phyloP scores from a whole-genome alignment of 2,113 vertebrate genomes.

The Stomatorhinus ivindoensis region DNA sequence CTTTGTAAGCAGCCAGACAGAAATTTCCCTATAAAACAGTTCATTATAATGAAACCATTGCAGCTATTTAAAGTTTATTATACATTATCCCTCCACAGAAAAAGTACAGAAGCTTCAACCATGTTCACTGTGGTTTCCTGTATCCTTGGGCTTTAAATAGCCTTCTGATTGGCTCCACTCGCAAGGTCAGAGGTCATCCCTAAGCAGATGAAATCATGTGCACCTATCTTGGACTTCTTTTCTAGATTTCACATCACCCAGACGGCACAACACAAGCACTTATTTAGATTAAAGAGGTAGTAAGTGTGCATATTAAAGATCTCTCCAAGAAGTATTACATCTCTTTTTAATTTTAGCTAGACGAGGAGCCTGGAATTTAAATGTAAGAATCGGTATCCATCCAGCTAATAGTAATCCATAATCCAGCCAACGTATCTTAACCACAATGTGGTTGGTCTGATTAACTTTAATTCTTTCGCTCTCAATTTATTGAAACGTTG shows the following conservation, averaged over 20 bases:
- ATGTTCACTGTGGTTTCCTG: not conserved
- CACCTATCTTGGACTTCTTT: not conserved
- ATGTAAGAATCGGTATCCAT: constrained; percentile 74
- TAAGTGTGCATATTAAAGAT: constrained; percentile 45
- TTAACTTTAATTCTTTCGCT: constrained; percentile 72
- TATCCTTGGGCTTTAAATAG: not conserved
- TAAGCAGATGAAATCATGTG: not conserved
- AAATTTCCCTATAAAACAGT: constrained; percentile 13
- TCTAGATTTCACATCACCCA: constrained; percentile 4
- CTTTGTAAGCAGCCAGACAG: no score
- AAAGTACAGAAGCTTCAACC: not conserved
- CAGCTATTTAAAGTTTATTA: constrained; percentile 8
- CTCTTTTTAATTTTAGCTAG: constrained; percentile 70
- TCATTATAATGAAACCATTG: constrained; percentile 1
- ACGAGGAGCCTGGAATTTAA: constrained; percentile 66
- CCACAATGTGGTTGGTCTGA: constrained; percentile 75
- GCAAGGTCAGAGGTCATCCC: not conserved
- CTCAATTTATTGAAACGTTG: constrained; percentile 75
- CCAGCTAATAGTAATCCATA: constrained; percentile 78
- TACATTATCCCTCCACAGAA: not conserved
- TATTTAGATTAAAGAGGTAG: constrained; percentile 43
- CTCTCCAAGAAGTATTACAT: constrained; percentile 71
- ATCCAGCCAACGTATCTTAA: constrained; percentile 70
- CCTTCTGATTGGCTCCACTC: not conserved
- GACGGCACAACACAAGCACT: constrained; percentile 14